Conservation (phyloP, 2,888 invertebrate species). For the Apodemia hepburni region DNA sequence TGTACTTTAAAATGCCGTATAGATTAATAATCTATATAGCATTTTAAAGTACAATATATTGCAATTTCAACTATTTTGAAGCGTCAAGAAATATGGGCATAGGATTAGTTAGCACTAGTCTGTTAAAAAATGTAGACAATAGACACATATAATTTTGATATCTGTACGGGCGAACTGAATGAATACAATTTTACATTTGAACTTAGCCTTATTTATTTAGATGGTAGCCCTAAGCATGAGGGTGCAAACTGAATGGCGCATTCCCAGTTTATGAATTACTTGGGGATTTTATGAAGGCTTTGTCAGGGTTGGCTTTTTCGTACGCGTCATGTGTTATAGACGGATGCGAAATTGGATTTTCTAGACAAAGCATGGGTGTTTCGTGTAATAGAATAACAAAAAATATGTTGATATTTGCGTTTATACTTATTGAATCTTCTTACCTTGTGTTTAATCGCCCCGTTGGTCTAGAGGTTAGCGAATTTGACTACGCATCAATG, state of each 20-base stretch:
- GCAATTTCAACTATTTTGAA: too few relatives aligned
- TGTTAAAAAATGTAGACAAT: too few relatives aligned
- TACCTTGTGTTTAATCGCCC: neutral
- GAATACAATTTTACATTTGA: neutral
- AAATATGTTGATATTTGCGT: neutral
- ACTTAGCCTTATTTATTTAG: conserved; percentile 5
- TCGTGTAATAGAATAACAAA: conserved; percentile 3
- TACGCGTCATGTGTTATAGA: conserved; percentile 69
- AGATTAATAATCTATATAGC: too few relatives aligned
- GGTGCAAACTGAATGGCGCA: conserved; percentile 49
- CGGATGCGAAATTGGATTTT: conserved; percentile 75
- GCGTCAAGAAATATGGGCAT: too few relatives aligned
- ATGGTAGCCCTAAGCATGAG: conserved; percentile 11
- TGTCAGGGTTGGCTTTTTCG: conserved; percentile 59
- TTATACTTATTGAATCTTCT: neutral
- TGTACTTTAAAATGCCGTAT: too few relatives aligned
- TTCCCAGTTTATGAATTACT: conserved; percentile 70
- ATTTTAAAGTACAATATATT: too few relatives aligned
- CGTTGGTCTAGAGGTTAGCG: too few relatives aligned
- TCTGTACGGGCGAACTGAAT: too few relatives aligned
- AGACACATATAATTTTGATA: too few relatives aligned
- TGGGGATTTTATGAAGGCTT: conserved; percentile 67
- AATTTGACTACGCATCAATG: too few relatives aligned
- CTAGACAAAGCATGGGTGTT: conserved; percentile 37
- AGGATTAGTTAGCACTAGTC: too few relatives aligned